A percentile compares a stretch with the other conserved stretches of the same genome.
phyloP scores from a whole-genome alignment of 2,113 vertebrate genomes.

The Tympanuchus pallidicinctus region DNA sequence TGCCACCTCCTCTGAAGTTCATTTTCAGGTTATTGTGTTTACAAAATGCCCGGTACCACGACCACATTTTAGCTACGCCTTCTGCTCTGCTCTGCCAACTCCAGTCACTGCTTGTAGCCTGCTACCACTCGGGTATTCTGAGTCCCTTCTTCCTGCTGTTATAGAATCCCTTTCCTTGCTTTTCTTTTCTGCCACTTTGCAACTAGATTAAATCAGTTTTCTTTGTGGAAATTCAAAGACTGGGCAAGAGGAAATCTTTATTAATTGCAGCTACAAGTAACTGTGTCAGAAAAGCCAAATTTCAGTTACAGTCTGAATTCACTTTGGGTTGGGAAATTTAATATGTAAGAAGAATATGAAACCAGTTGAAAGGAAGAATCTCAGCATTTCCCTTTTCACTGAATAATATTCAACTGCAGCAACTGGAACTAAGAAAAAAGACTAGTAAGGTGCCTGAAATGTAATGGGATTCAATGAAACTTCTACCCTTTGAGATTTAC shows the following conservation, averaged over 20 bases:
- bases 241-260: not conserved
- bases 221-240: not conserved
- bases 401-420: not conserved
- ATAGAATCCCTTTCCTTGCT: not conserved
- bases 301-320: not conserved
- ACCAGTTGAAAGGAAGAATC: not conserved
- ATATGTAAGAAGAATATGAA: not conserved
- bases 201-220: not conserved
- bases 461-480: not conserved
- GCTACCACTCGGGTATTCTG: fast-evolving
- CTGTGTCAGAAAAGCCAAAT: not conserved
- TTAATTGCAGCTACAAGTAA: not conserved
- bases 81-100: not conserved
- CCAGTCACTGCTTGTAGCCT: not conserved
- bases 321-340: not conserved
- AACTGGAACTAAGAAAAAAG: not conserved
- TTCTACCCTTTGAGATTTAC: not conserved
- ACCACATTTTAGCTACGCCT: not conserved
- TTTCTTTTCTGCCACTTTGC: not conserved
- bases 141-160: not conserved
- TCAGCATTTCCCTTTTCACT: not conserved
- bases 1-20: not conserved
- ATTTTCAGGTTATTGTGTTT: not conserved
- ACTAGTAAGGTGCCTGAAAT: not conserved
- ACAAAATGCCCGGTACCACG: not conserved